phyloP scores from a whole-genome alignment of 2,888 invertebrate genomes.

The Stratiomys singularior region DNA sequence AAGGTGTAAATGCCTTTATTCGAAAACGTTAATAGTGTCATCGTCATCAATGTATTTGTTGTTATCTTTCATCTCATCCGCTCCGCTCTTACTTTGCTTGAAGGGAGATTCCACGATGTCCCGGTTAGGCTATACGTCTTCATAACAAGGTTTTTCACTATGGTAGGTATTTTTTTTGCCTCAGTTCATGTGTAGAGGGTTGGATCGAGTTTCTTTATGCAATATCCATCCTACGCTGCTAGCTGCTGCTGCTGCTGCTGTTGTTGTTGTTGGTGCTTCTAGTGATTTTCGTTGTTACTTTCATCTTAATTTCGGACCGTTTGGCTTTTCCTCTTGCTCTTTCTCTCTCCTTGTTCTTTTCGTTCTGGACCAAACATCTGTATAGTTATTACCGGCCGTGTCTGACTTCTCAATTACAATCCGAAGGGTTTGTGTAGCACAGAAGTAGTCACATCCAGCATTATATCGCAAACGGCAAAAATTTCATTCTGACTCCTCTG shows the following conservation, averaged over 20 bases:
- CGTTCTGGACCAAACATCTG: constrained; percentile 54
- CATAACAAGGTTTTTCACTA: constrained; percentile 35
- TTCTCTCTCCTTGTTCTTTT: constrained; percentile 49
- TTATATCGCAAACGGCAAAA: constrained; percentile 38
- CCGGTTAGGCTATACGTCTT: constrained; percentile 15
- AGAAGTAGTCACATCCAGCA: constrained; percentile 35
- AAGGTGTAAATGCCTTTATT: constrained; percentile 46
- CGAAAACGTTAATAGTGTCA: constrained; percentile 44
- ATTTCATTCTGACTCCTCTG: constrained; percentile 8
- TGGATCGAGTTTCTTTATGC: background rate
- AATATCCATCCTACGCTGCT: background rate
- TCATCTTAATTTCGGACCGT: background rate
- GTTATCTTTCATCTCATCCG: background rate
- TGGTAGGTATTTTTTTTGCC: constrained; percentile 4
- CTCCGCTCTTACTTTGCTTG: too few relatives aligned
- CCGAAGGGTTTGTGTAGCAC: constrained; percentile 43
- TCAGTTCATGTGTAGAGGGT: background rate
- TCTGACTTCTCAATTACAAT: constrained; percentile 46
- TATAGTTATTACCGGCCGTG: constrained; percentile 51
- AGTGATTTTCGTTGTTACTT: background rate
- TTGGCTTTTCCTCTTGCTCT: constrained; percentile 41
- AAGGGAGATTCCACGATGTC: background rate
- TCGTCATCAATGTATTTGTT: constrained; percentile 32
- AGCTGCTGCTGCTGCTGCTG: background rate
- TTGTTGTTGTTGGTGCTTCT: too few relatives aligned